Percentiles rank a stretch among this genome's conserved stretches.
Conservation (phyloP, 2,888 invertebrate species). For the Heterodera filipjevi region DNA sequence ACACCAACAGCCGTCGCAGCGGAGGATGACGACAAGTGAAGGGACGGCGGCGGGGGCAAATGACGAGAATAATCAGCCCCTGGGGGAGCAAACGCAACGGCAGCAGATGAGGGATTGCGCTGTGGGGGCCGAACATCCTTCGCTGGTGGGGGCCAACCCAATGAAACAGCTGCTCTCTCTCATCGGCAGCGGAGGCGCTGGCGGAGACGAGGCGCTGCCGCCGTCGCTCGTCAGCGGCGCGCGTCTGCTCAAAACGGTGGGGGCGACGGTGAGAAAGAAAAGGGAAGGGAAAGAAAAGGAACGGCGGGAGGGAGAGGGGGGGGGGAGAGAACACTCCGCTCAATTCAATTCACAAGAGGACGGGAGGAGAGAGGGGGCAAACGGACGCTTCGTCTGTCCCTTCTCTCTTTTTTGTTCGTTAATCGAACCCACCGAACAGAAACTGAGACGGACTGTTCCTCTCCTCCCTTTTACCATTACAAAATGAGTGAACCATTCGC, state of each 20-base stretch:
- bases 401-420: too few species aligned
- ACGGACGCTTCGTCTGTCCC: too few species aligned
- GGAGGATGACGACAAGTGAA: neutral
- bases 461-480: neutral
- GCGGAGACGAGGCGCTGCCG: neutral
- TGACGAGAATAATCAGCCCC: slow-evolving; percentile 13
- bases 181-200: neutral
- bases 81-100: neutral
- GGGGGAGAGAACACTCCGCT: slow-evolving; percentile 3
- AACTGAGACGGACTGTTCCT: too few species aligned
- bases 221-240: slow-evolving; percentile 5
- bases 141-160: slow-evolving; percentile 10
- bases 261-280: neutral
- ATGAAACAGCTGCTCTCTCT: slow-evolving; percentile 16
- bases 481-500: neutral
- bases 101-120: neutral
- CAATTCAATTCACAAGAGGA: neutral
- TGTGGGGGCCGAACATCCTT: neutral
- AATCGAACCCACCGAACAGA: too few species aligned
- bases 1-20: neutral
- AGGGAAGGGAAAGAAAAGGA: neutral
- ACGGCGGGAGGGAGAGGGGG: neutral
- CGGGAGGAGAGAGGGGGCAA: too few species aligned
- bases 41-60: neutral
- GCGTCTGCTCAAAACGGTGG: neutral